Evolutionary conservation across 2,113 vertebrate species (phyloP).

Genomic region (Hippocampus comes): DNA sequence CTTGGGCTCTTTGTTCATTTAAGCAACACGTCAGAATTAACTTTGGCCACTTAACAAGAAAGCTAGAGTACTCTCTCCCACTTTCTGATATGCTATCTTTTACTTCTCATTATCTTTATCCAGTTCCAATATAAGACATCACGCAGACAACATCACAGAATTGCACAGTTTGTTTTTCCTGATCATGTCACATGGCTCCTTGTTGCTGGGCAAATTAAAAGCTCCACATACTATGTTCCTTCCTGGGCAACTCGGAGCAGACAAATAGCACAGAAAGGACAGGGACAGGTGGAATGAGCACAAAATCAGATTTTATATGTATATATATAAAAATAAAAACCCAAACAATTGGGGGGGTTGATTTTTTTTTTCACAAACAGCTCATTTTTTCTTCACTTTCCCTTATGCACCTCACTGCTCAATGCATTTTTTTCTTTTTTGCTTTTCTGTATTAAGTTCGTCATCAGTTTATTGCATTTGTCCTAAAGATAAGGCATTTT

Average conservation of each 20-base stretch:
- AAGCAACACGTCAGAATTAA: not conserved
- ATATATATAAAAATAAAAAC: too few relatives aligned
- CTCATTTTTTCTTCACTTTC: not conserved
- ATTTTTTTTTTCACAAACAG: too few relatives aligned
- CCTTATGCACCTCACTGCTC: too few relatives aligned
- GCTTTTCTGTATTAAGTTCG: not conserved
- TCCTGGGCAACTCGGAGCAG: not conserved
- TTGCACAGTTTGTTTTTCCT: not conserved
- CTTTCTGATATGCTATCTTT: not conserved
- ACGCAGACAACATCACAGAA: not conserved
- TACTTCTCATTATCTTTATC: not conserved
- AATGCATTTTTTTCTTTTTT: too few relatives aligned
- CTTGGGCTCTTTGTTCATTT: not conserved
- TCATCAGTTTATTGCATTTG: not conserved
- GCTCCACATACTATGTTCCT: not conserved
- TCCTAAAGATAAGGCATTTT: not conserved
- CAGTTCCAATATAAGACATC: not conserved
- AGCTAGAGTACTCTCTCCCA: not conserved
- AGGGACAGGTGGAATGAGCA: not conserved
- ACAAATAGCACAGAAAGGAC: not conserved
- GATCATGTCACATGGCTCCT: slow-evolving; percentile 1
- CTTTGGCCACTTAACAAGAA: not conserved
- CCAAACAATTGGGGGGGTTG: too few relatives aligned
- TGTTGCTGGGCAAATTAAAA: not conserved
- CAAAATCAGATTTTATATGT: not conserved